Conservation (phyloP, 2,113 vertebrate genomes). For the Toxotes chatareus region DNA sequence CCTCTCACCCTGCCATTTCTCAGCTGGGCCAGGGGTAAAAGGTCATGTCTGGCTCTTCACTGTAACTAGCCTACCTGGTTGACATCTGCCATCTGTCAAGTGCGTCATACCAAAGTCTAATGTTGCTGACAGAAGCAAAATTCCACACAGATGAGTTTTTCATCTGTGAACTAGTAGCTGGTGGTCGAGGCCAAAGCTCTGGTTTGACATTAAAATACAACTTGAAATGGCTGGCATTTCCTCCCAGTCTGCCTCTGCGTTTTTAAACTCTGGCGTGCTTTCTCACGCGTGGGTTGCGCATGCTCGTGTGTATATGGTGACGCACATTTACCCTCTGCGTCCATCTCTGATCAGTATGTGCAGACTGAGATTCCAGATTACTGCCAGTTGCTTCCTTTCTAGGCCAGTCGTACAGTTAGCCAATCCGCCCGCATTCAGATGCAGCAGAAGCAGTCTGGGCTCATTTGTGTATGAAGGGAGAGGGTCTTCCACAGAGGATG, state of each 20-base stretch:
- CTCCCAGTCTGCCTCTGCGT: not conserved
- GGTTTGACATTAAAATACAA: constrained; percentile 8
- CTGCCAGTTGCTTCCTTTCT: constrained; percentile 65
- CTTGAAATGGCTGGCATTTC: constrained; percentile 19
- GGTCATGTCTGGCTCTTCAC: constrained; percentile 39
- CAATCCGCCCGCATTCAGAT: constrained; percentile 25
- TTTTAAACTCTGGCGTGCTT: not conserved
- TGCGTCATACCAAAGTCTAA: not conserved
- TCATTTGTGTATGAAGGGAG: constrained; percentile 23
- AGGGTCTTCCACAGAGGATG: constrained; percentile 29
- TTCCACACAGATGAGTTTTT: not conserved
- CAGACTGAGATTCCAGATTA: constrained; percentile 40
- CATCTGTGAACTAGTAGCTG: not conserved
- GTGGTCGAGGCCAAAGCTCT: not conserved
- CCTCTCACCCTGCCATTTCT: constrained; percentile 9
- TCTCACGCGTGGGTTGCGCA: not conserved
- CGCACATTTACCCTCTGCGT: constrained; percentile 11
- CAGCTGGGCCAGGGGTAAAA: constrained; percentile 28
- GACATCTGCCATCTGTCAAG: constrained; percentile 17
- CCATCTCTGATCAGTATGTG: constrained; percentile 37
- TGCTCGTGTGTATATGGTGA: constrained; percentile 10
- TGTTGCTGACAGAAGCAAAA: constrained; percentile 32
- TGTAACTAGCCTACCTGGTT: constrained; percentile 17
- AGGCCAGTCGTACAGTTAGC: constrained; percentile 41
- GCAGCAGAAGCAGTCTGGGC: constrained; percentile 34